These are phyloP conservation scores for Daphoenositta chrysoptera DNA, from an alignment of 2,113 vertebrate species.

Conservation along the genomic window DNA sequence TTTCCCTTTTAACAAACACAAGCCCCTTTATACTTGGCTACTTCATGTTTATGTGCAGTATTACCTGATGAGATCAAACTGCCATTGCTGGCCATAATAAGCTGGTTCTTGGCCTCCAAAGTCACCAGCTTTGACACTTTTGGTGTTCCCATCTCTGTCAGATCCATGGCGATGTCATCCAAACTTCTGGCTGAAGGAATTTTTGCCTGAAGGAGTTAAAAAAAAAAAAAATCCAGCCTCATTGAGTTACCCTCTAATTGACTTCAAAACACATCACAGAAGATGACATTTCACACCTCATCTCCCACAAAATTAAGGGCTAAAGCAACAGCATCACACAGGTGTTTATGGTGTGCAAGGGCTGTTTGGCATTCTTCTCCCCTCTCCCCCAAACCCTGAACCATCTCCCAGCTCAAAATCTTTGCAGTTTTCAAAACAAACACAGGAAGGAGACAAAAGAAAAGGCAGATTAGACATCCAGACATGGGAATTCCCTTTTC, in stretches of 20 bases:
- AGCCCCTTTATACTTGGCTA: not conserved
- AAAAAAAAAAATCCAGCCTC: not conserved
- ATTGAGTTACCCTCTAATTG: not conserved
- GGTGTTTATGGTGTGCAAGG: not conserved
- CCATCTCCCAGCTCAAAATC: not conserved
- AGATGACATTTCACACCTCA: not conserved
- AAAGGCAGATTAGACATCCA: not conserved
- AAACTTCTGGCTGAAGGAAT: conserved; percentile 88
- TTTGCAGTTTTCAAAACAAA: not conserved
- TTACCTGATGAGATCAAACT: conserved; percentile 94
- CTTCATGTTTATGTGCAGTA: not conserved
- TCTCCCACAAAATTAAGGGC: not conserved
- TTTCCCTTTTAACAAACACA: not conserved
- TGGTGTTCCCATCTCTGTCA: conserved; percentile 82
- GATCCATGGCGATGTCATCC: conserved; percentile 91
- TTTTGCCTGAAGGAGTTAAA: conserved; percentile 78
- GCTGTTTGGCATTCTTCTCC: not conserved
- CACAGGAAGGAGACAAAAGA: not conserved
- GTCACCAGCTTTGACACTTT: conserved; percentile 80
- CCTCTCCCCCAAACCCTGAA: not conserved
- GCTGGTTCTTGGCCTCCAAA: conserved; percentile 82
- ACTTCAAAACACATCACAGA: not conserved
- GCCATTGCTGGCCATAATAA: conserved; percentile 95
- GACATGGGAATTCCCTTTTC: not conserved
- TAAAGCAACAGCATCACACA: not conserved